Percentiles rank a stretch among this genome's conserved stretches.
phyloP scores from a whole-genome alignment of 2,113 vertebrate species.

The Caloenas nicobarica region DNA sequence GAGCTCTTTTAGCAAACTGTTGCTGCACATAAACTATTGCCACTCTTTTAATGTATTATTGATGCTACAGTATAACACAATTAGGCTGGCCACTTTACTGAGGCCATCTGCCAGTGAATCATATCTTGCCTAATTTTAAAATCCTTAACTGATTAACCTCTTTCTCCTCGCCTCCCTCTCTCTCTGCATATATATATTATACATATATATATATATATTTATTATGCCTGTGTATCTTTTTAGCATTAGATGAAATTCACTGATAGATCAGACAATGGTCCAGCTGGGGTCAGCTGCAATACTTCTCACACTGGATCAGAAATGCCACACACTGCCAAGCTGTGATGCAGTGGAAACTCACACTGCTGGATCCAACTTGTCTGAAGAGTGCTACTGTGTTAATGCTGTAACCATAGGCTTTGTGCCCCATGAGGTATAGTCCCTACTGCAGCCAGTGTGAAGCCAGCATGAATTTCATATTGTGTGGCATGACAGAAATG shows the following conservation, averaged over 20 bases:
- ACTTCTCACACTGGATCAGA: not conserved
- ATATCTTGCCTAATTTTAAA: not conserved
- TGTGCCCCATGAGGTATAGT: not conserved
- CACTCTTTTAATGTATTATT: conserved; percentile 15
- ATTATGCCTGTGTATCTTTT: not conserved
- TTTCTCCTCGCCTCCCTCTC: not conserved
- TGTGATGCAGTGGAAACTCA: not conserved
- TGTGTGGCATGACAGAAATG: not conserved
- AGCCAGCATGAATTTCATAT: not conserved
- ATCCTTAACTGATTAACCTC: not conserved
- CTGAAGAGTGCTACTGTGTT: not conserved
- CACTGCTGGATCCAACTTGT: not conserved
- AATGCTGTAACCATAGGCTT: not conserved
- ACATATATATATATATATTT: not conserved
- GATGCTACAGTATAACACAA: not conserved
- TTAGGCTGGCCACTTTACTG: not conserved
- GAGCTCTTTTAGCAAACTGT: not conserved
- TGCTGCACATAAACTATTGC: not conserved
- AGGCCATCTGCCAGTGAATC: conserved; percentile 15
- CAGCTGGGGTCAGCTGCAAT: not conserved
- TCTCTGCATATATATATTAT: not conserved
- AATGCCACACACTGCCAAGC: not conserved
- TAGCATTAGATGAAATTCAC: not conserved
- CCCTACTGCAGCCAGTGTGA: not conserved
- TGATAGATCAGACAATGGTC: not conserved